Base-by-base conservation (phyloP, 2,797 vertebrate genomes). In the Manis pentadactyla region DNA sequence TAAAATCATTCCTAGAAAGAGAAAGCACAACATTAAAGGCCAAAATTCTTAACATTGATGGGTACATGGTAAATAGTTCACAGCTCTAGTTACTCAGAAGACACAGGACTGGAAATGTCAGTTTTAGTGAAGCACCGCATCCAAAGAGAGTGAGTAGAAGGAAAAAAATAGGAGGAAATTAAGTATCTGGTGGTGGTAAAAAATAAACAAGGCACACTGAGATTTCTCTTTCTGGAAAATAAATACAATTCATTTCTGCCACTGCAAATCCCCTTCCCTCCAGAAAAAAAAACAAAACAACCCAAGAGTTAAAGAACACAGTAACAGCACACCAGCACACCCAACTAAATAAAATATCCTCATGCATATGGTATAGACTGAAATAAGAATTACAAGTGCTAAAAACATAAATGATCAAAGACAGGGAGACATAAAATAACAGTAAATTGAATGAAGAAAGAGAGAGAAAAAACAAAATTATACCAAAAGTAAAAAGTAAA, bases 401-500 rank as follows among this genome's bases (percentile, higher is more conserved):
- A 86, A 49, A 21, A 66, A 85, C 13, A 81, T 19, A 75, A 31
- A 86, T 63, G 25, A 4, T 68, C 9, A 63, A 69, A 85, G 55
- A 34, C 18, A 81, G 29, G 73, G 46, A 79, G n/a, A 91, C 49
- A 79, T 49, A 29, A 71, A 63, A 74, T 49, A 25, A 61, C 51
- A 64, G n/a, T 51, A 42, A 46, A 42, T 0, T 82, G 34, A 89
- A 73, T 53, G 23, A 23, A 69, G 12, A 87, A 49, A 75, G 5
- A 71, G 27, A 23, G 46, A 46, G 46, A n/a, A 46, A 53, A 46
- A 37, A 37, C 23, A 49, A 87, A 57, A 55, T 74, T 21, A 42
- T 14, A 57, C 18, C 51, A 88, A 23, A 68, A 84, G 71, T 23
- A 83, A 53, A 94, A 21, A 74, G 55, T 87, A 94, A 77, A 94